Percentiles rank a stretch among this genome's conserved stretches.
These are phyloP conservation scores for Chironomus tepperi DNA, from an alignment of 1,140 invertebrate genomes.

Conservation along the genomic window DNA sequence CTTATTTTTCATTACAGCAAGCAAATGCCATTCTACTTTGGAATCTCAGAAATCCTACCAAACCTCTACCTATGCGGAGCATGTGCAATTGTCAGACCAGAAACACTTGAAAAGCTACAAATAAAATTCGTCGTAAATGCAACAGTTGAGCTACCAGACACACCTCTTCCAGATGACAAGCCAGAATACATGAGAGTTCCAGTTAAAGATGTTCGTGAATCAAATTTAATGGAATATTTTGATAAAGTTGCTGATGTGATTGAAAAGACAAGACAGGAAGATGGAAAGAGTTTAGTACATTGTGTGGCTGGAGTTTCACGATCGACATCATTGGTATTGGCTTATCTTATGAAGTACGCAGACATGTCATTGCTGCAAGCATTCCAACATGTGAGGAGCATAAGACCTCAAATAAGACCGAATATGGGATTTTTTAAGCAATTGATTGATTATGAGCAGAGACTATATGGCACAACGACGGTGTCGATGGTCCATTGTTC, in stretches of 20 bases:
- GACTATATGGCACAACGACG: slow-evolving; percentile 51
- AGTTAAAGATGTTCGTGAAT: slow-evolving; percentile 59
- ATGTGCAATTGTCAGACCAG: slow-evolving; percentile 32
- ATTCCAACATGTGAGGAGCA: slow-evolving; percentile 60
- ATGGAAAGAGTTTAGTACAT: slow-evolving; percentile 74
- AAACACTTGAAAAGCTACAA: slow-evolving; percentile 34
- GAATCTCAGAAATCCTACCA: slow-evolving; percentile 34
- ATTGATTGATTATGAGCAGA: slow-evolving; percentile 65
- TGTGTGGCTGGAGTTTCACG: slow-evolving; percentile 85
- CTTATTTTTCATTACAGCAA: slow-evolving; percentile 26
- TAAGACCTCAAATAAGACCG: slow-evolving; percentile 72
- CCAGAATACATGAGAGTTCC: slow-evolving; percentile 55
- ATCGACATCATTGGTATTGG: slow-evolving; percentile 75
- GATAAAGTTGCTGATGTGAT: slow-evolving; percentile 67
- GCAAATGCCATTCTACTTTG: slow-evolving; percentile 29
- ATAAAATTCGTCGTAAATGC: slow-evolving; percentile 62
- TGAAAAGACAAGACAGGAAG: slow-evolving; percentile 50
- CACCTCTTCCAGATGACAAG: slow-evolving; percentile 49
- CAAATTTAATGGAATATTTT: slow-evolving; percentile 61
- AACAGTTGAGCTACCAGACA: slow-evolving; percentile 71
- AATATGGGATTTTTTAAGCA: slow-evolving; percentile 88
- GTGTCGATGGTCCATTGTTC: slow-evolving; percentile 63
- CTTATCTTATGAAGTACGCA: slow-evolving; percentile 79
- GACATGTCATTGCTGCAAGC: slow-evolving; percentile 67
- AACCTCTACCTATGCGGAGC: slow-evolving; percentile 36